A percentile compares a stretch with the other conserved stretches of the same genome.
phyloP scores from a whole-genome alignment of 2,797 vertebrate species.

The Cheirogaleus major region DNA sequence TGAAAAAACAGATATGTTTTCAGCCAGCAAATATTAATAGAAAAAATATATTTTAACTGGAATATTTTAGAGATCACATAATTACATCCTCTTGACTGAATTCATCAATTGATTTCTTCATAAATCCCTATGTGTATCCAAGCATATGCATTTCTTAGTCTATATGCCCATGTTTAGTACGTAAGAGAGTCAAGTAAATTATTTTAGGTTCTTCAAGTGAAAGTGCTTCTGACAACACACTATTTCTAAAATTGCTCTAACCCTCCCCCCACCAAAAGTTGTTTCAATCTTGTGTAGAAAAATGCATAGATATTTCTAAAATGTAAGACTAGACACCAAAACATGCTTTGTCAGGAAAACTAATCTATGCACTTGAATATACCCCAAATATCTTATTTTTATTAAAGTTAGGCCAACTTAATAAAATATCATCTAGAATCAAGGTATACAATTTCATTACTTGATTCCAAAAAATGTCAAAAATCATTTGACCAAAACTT shows the following conservation, averaged over 20 bases:
- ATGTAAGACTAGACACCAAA: slow-evolving; percentile 79
- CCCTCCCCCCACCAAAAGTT: slow-evolving; percentile 12
- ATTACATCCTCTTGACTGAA: slow-evolving; percentile 41
- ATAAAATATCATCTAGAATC: slow-evolving; percentile 62
- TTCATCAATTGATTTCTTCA: slow-evolving; percentile 51
- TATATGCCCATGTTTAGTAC: slow-evolving; percentile 43
- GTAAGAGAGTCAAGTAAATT: slow-evolving; percentile 51
- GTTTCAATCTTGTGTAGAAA: slow-evolving; percentile 78
- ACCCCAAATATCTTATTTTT: slow-evolving; percentile 69
- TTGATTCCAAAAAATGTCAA: slow-evolving; percentile 77
- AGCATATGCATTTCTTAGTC: slow-evolving; percentile 49
- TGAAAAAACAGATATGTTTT: slow-evolving; percentile 63
- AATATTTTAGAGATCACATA: slow-evolving; percentile 41
- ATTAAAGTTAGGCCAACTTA: slow-evolving; percentile 70
- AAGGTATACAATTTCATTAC: slow-evolving; percentile 64
- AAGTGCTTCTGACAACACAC: slow-evolving; percentile 73
- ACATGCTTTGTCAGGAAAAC: slow-evolving; percentile 84
- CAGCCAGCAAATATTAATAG: slow-evolving; percentile 56
- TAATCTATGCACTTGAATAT: slow-evolving; percentile 83
- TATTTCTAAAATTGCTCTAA: slow-evolving; percentile 72
- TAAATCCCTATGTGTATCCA: slow-evolving; percentile 53
- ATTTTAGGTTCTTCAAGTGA: slow-evolving; percentile 74
- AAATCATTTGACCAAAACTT: slow-evolving; percentile 60
- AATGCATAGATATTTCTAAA: slow-evolving; percentile 83
- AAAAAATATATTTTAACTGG: slow-evolving; percentile 48